Conservation (phyloP, 2,888 invertebrate genomes). For the Drosophila glabriapex region DNA sequence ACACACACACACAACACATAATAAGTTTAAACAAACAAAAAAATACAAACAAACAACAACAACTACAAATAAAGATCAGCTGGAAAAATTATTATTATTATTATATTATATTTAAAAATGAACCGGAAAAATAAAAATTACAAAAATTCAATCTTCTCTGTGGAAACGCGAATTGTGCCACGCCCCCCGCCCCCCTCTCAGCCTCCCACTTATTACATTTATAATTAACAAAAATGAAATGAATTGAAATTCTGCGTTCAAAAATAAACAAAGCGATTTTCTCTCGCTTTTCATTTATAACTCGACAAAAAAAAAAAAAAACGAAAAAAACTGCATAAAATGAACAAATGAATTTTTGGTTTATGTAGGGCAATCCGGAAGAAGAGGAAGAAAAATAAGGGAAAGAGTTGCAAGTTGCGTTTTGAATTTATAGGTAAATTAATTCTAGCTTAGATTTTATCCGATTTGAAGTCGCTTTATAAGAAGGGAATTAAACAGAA, state of each 20-base stretch:
- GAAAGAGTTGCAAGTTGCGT: neutral
- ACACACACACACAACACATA: conserved; percentile 45
- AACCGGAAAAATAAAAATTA: conserved; percentile 80
- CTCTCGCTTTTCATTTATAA: neutral
- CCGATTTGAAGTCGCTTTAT: neutral
- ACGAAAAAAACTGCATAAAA: neutral
- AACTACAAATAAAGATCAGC: conserved; percentile 75
- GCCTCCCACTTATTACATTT: conserved; percentile 67
- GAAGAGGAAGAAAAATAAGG: too few species aligned
- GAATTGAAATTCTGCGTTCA: conserved; percentile 22
- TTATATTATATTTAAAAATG: conserved; percentile 77
- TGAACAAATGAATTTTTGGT: conserved; percentile 40
- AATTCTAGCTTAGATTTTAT: neutral
- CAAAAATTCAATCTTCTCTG: conserved; percentile 70
- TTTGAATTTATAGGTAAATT: neutral
- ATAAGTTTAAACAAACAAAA: conserved; percentile 80
- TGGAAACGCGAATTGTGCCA: conserved; percentile 47
- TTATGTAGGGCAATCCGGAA: conserved; percentile 1
- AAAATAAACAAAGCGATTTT: neutral
- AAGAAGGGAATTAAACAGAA: neutral
- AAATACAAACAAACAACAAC: conserved; percentile 9
- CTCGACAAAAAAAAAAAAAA: neutral
- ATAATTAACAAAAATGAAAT: conserved; percentile 63
- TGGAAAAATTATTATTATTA: conserved; percentile 80
- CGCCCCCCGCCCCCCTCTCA: neutral